These are phyloP conservation scores for Rhimphoctona megacephalus DNA, from an alignment of 2,888 invertebrate genomes.

Conservation along the genomic window DNA sequence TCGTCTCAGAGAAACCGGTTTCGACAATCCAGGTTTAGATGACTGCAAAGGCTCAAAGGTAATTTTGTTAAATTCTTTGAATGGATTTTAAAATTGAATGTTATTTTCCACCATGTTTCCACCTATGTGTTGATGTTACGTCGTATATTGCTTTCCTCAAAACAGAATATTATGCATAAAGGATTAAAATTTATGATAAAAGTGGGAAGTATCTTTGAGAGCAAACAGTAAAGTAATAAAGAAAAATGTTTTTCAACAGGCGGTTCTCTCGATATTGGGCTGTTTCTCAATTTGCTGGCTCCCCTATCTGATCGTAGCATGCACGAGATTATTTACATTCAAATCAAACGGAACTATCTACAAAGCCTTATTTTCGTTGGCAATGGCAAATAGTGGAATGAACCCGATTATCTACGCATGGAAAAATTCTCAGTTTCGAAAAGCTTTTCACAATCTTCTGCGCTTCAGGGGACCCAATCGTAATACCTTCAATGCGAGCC, in stretches of 20 bases:
- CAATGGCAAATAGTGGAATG: constrained; percentile 92
- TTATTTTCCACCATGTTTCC: no score
- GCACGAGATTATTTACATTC: constrained; percentile 87
- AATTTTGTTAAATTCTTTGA: constrained; percentile 55
- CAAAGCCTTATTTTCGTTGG: constrained; percentile 89
- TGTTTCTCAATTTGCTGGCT: constrained; percentile 94
- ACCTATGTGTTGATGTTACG: no score
- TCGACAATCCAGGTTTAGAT: constrained; percentile 84
- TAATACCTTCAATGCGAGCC: constrained; percentile 85
- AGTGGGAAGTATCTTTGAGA: no score
- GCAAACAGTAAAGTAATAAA: no score
- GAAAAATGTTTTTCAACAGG: constrained; percentile 85
- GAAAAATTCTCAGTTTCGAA: constrained; percentile 92
- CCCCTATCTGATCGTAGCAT: constrained; percentile 90
- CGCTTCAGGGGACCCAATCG: constrained; percentile 89
- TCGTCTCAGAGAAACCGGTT: constrained; percentile 88
- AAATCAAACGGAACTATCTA: constrained; percentile 86
- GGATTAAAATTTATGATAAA: no score
- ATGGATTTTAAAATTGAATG: neutral
- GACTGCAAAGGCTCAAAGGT: constrained; percentile 93
- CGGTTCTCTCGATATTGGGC: constrained; percentile 91
- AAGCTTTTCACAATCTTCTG: constrained; percentile 89
- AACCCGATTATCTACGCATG: constrained; percentile 94
- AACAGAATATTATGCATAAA: no score
- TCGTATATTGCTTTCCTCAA: no score